Evolutionary conservation across 2,797 vertebrate genomes (phyloP).

Genomic region (Eutrigla gurnardus): DNA sequence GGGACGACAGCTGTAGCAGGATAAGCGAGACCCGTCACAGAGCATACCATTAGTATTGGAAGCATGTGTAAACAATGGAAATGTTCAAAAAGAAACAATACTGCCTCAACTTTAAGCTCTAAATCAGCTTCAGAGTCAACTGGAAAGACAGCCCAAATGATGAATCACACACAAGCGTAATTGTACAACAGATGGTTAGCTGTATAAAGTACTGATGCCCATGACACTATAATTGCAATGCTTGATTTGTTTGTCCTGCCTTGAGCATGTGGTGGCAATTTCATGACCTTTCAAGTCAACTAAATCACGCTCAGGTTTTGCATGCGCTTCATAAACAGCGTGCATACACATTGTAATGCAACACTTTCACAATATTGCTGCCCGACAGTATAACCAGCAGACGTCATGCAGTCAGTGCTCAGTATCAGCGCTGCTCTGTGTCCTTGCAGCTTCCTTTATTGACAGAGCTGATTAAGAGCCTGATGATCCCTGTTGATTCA

Average conservation of each 20-base stretch:
- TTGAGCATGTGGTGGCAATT: constrained; percentile 59
- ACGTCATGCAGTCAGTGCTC: constrained; percentile 35
- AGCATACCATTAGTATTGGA: constrained; percentile 54
- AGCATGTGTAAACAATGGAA: constrained; percentile 68
- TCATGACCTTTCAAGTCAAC: constrained; percentile 44
- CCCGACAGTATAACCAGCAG: constrained; percentile 17
- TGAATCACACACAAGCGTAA: constrained; percentile 17
- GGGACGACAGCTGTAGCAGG: constrained; percentile 79
- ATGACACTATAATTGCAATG: constrained; percentile 27
- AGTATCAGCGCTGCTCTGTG: constrained; percentile 31
- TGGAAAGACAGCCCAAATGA: constrained; percentile 11
- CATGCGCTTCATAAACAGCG: constrained; percentile 46
- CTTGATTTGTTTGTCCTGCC: constrained; percentile 51
- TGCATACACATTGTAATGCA: constrained; percentile 33
- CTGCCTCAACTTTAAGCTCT: constrained; percentile 24
- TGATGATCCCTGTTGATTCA: constrained; percentile 62
- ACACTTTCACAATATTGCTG: constrained; percentile 34
- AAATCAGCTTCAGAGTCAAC: constrained; percentile 52
- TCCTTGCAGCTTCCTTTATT: constrained; percentile 78
- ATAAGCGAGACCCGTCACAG: constrained; percentile 47
- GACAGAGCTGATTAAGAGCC: constrained; percentile 75
- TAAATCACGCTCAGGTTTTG: constrained; percentile 36
- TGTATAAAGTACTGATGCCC: constrained; percentile 29
- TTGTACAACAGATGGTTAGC: constrained; percentile 25
- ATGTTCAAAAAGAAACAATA: constrained; percentile 38